A percentile compares a stretch with the other conserved stretches of the same genome.
phyloP scores from a whole-genome alignment of 2,888 invertebrate species.

The Rosalia funebris region DNA sequence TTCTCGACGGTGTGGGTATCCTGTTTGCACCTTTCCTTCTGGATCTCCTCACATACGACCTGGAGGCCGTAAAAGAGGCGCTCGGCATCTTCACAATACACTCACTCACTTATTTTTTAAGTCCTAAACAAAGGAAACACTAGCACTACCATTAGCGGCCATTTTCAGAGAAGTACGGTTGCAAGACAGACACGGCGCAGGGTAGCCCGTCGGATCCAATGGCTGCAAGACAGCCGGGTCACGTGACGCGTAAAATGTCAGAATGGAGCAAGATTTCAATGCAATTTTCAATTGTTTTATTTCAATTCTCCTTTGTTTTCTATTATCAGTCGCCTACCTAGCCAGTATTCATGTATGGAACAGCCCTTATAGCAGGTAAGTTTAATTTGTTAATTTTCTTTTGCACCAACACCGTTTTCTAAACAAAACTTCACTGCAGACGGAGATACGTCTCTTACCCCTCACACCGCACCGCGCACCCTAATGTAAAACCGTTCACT shows the following conservation, averaged over 20 bases:
- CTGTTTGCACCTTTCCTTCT: constrained; percentile 91
- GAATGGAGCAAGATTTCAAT: constrained; percentile 56
- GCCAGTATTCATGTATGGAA: constrained; percentile 91
- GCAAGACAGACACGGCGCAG: constrained; percentile 37
- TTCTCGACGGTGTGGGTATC: constrained; percentile 83
- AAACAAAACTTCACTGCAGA: constrained; percentile 30
- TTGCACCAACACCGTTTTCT: constrained; percentile 28
- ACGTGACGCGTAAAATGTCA: constrained; percentile 46
- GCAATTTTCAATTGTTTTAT: constrained; percentile 66
- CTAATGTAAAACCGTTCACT: constrained; percentile 23
- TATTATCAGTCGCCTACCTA: constrained; percentile 83
- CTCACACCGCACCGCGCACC: constrained; percentile 37
- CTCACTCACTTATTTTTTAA: constrained; percentile 61
- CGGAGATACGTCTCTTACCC: constrained; percentile 32
- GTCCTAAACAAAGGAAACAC: constrained; percentile 85
- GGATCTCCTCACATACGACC: constrained; percentile 91
- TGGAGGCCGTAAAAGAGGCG: constrained; percentile 93
- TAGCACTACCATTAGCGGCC: constrained; percentile 83
- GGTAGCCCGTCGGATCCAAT: constrained; percentile 35
- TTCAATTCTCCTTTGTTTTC: constrained; percentile 78
- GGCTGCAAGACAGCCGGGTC: constrained; percentile 29
- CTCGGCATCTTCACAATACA: constrained; percentile 84
- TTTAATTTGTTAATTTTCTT: constrained; percentile 34
- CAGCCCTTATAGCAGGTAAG: constrained; percentile 77
- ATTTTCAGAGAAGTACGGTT: constrained; percentile 70